phyloP scores from a whole-genome alignment of 2,888 invertebrate genomes.

The Microchrysa polita region DNA sequence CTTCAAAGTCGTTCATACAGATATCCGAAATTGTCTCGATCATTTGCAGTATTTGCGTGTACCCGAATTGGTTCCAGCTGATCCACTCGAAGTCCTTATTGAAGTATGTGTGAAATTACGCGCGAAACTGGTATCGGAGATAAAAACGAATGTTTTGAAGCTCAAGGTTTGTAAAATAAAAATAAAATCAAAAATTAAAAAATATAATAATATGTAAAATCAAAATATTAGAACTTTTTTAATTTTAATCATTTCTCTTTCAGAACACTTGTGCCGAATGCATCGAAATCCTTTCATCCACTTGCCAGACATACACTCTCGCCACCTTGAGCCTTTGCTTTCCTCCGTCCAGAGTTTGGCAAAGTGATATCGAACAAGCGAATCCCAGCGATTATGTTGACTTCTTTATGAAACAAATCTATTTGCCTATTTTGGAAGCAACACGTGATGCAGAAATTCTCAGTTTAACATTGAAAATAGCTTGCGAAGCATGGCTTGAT shows the following conservation, averaged over 20 bases:
- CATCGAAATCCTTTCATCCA: constrained; percentile 75
- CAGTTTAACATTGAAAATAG: constrained; percentile 80
- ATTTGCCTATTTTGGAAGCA: constrained; percentile 80
- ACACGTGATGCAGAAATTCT: constrained; percentile 77
- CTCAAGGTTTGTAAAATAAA: constrained; percentile 70
- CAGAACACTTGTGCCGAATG: constrained; percentile 67
- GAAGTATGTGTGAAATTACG: constrained; percentile 83
- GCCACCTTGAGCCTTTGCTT: constrained; percentile 86
- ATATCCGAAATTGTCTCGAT: constrained; percentile 71
- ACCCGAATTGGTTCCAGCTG: constrained; percentile 64
- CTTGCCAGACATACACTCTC: constrained; percentile 79
- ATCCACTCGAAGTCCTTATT: constrained; percentile 76
- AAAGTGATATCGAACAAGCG: constrained; percentile 65
- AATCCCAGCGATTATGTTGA: constrained; percentile 74
- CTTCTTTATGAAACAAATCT: constrained; percentile 77
- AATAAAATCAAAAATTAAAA: neutral
- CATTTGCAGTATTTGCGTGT: constrained; percentile 68
- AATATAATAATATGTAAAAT: neutral
- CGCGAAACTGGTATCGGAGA: constrained; percentile 82
- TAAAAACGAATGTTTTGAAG: constrained; percentile 77
- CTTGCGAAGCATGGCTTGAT: constrained; percentile 89
- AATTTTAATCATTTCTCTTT: neutral
- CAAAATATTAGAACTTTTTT: neutral
- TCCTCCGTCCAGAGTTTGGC: constrained; percentile 77
- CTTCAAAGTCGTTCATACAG: constrained; percentile 74